Percentiles rank a stretch among this genome's conserved stretches.
Conservation (phyloP, 2,113 vertebrate species). For the Ardeotis arabs region DNA sequence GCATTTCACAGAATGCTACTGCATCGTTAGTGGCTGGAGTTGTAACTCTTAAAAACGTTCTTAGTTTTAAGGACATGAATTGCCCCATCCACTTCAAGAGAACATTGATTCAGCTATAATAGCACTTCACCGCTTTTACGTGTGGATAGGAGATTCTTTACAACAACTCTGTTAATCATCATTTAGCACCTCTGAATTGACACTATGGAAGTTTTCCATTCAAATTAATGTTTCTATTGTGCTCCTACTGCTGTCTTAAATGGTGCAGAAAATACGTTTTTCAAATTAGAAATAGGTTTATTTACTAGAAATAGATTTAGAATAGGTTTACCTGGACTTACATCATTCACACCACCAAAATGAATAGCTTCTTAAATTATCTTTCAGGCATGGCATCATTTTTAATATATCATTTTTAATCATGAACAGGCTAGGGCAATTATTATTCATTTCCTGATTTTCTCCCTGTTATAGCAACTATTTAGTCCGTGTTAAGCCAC, state of each 20-base stretch:
- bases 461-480: not conserved
- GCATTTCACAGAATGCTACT: not conserved
- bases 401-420: slow-evolving; percentile 32
- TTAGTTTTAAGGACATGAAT: not conserved
- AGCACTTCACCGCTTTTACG: not conserved
- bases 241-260: slow-evolving; percentile 15
- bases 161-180: not conserved
- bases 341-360: not conserved
- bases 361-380: slow-evolving; percentile 7
- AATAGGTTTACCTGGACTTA: slow-evolving; percentile 25
- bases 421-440: not conserved
- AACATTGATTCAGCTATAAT: not conserved
- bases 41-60: not conserved
- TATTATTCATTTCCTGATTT: not conserved
- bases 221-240: slow-evolving; percentile 43
- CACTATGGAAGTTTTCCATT: slow-evolving; percentile 15
- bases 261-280: slow-evolving; percentile 32
- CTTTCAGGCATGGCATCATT: slow-evolving; percentile 17
- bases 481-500: not conserved
- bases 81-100: not conserved
- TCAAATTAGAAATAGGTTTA: not conserved
- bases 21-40: not conserved
- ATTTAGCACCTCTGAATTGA: slow-evolving; percentile 48
- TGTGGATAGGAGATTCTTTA: not conserved
- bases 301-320: not conserved